A percentile compares a stretch with the other conserved stretches of the same genome.
Evolutionary conservation across 2,113 vertebrate species (phyloP).

Genomic region (Apteryx mantelli): DNA sequence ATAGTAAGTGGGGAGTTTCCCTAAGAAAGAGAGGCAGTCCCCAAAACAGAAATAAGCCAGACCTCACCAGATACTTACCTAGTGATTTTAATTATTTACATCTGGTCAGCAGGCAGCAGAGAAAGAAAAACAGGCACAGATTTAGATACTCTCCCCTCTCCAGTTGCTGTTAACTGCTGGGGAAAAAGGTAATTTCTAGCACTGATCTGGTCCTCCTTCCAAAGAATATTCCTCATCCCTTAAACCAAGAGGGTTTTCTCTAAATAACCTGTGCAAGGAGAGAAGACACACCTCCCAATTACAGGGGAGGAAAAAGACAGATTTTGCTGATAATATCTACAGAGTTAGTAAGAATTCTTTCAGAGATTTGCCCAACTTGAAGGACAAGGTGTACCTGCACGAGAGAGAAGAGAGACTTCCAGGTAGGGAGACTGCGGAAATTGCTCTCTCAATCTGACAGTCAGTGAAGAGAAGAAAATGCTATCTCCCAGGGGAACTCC

Average conservation of each 20-base stretch:
- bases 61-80: neutral
- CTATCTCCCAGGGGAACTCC: neutral
- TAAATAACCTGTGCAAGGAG: neutral
- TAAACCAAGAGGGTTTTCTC: neutral
- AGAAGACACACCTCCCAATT: constrained; percentile 15
- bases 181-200: constrained; percentile 41
- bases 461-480: neutral
- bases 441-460: neutral
- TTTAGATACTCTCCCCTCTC: neutral
- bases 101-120: neutral
- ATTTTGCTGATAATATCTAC: neutral
- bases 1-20: neutral
- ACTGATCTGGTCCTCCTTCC: neutral
- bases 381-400: neutral
- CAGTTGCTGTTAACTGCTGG: constrained; percentile 12
- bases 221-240: neutral
- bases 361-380: neutral
- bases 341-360: neutral
- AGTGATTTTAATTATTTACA: constrained; percentile 25
- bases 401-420: neutral
- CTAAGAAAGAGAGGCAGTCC: constrained; percentile 3
- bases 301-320: neutral
- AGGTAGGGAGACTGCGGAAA: neutral
- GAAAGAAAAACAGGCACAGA: neutral
- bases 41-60: neutral